Evolutionary conservation across 1,140 invertebrate genomes (phyloP).

Genomic region (Penaeus vannamei): DNA sequence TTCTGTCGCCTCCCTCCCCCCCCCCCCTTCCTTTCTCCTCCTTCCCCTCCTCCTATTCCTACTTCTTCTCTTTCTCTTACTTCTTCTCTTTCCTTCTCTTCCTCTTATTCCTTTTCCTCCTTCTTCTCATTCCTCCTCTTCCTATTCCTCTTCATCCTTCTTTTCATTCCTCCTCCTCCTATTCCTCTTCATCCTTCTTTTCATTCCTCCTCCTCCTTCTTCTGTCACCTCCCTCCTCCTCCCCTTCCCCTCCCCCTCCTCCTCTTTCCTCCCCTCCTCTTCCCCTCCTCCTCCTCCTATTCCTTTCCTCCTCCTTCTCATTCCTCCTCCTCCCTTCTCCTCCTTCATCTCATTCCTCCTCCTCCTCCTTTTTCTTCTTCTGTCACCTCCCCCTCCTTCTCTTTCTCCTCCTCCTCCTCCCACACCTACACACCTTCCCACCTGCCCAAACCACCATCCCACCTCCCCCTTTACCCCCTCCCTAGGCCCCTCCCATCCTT

Average conservation of each 20-base stretch:
- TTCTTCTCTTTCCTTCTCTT: constrained; percentile 8
- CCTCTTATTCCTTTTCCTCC: neutral
- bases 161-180: neutral
- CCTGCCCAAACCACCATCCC: no score
- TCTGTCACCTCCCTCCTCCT: neutral
- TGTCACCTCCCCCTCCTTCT: neutral
- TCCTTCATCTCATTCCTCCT: neutral
- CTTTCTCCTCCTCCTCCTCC: no score
- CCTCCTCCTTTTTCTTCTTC: neutral
- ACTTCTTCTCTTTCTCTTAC: neutral
- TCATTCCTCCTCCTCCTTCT: constrained; percentile 1
- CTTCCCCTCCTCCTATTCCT: neutral
- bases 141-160: neutral
- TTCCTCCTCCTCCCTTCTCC: neutral
- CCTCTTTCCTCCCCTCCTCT: neutral
- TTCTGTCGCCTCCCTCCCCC: no score
- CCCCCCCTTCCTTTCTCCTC: neutral
- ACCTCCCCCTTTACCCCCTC: no score
- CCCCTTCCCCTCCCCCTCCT: neutral
- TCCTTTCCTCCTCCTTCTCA: neutral
- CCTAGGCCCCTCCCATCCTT: no score
- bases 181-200: neutral
- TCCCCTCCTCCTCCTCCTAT: neutral
- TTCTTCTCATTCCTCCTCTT: neutral
- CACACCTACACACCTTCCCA: no score